Conservation (phyloP, 2,113 vertebrate genomes). For the Peromyscus leucopus region DNA sequence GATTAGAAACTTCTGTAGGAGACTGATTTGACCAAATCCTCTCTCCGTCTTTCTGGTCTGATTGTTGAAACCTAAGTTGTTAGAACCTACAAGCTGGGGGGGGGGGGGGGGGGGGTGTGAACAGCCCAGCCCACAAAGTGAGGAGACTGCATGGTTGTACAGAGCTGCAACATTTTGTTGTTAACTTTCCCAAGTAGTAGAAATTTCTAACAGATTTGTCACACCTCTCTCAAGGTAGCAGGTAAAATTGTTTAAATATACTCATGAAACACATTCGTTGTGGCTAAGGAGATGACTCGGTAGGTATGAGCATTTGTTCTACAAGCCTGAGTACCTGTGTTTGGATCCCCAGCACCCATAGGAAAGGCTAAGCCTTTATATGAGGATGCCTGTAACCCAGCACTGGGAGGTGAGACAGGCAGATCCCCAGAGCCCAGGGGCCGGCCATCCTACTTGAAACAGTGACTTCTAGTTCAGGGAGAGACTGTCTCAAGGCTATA, state of each 20-base stretch:
- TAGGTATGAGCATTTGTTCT: background rate
- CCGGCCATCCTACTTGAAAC: background rate
- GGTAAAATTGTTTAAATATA: constrained; percentile 43
- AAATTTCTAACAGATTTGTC: constrained; percentile 39
- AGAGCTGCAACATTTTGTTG: background rate
- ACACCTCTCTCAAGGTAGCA: constrained; percentile 20
- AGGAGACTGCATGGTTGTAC: background rate
- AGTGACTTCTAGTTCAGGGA: background rate
- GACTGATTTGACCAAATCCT: constrained; percentile 1
- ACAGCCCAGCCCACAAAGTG: background rate
- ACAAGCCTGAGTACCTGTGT: background rate
- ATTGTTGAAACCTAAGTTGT: background rate
- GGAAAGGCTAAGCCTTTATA: background rate
- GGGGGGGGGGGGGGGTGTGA: background rate
- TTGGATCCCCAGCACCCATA: background rate
- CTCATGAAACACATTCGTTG: constrained; percentile 68
- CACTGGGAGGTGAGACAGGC: background rate
- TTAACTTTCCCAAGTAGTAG: constrained; percentile 12
- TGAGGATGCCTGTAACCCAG: background rate
- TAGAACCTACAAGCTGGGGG: background rate
- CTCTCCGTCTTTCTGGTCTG: background rate
- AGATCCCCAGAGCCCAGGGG: background rate
- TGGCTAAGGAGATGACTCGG: background rate
- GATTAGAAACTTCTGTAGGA: constrained; percentile 26
- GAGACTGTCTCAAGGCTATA: background rate